Evolutionary conservation across 2,797 vertebrate species (phyloP).

Genomic region (Hoplostethus atlanticus): DNA sequence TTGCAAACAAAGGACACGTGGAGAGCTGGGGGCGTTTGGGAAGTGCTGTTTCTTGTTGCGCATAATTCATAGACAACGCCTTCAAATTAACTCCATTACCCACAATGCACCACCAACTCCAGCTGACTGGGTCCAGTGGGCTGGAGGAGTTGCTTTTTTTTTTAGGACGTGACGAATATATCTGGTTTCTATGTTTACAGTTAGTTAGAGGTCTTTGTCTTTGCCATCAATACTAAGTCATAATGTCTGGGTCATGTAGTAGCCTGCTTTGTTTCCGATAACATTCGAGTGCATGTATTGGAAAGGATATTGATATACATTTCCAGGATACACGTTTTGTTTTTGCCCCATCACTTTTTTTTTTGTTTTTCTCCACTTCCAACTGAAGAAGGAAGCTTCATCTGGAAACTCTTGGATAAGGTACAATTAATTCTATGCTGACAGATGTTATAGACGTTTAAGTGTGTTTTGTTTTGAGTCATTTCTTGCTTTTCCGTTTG

Average conservation of each 20-base stretch:
- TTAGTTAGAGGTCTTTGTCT: slow-evolving; percentile 78
- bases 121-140: slow-evolving; percentile 56
- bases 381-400: slow-evolving; percentile 45
- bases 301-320: slow-evolving; percentile 19
- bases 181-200: slow-evolving; percentile 74
- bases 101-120: slow-evolving; percentile 46
- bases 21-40: slow-evolving; percentile 66
- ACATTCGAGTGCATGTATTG: neutral
- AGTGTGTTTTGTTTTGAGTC: fast-evolving
- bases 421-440: slow-evolving; percentile 48
- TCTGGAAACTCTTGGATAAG: slow-evolving; percentile 56
- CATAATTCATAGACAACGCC: fast-evolving
- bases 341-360: slow-evolving; percentile 30
- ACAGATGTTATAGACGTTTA: neutral
- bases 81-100: slow-evolving; percentile 67
- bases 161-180: slow-evolving; percentile 71
- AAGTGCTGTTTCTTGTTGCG: slow-evolving; percentile 61
- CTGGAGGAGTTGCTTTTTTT: slow-evolving; percentile 31
- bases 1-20: slow-evolving; percentile 89
- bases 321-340: slow-evolving; percentile 25
- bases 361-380: slow-evolving; percentile 15
- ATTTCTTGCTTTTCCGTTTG: neutral
- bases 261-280: slow-evolving; percentile 35
- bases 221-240: slow-evolving; percentile 38
- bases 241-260: slow-evolving; percentile 62